phyloP scores from a whole-genome alignment of 2,113 vertebrate genomes.

The Ginglymostoma cirratum region DNA sequence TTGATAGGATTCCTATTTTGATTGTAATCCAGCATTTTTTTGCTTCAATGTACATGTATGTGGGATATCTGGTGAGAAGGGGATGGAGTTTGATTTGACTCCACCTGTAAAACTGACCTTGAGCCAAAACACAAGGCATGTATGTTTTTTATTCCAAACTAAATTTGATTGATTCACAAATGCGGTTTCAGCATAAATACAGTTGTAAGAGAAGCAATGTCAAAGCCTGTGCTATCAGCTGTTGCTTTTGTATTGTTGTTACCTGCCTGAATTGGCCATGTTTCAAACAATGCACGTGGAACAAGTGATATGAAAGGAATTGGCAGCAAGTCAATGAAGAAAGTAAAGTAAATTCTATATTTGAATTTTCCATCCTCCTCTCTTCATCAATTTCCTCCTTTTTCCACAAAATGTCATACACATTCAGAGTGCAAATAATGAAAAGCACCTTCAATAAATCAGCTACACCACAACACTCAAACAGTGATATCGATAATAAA shows the following conservation, averaged over 20 bases:
- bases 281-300: not conserved
- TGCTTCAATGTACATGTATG: too few relatives aligned
- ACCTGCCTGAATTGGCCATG: not conserved
- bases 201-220: not conserved
- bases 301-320: not conserved
- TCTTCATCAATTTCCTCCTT: not conserved
- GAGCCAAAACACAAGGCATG: not conserved
- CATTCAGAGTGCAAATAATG: not conserved
- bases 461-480: not conserved
- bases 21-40: not conserved
- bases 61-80: not conserved
- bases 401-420: not conserved
- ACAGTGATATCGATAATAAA: not conserved
- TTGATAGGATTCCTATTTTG: not conserved
- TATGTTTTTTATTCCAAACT: too few relatives aligned
- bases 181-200: not conserved
- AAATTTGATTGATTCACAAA: not conserved
- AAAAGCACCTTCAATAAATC: not conserved
- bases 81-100: not conserved
- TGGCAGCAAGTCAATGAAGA: not conserved
- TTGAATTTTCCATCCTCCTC: not conserved
- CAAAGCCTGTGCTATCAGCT: not conserved
- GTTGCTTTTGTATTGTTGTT: not conserved
- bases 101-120: not conserved
- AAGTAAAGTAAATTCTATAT: not conserved